These are phyloP conservation scores for Bubalus kerabau DNA, from an alignment of 2,113 vertebrate species.

Conservation along the genomic window DNA sequence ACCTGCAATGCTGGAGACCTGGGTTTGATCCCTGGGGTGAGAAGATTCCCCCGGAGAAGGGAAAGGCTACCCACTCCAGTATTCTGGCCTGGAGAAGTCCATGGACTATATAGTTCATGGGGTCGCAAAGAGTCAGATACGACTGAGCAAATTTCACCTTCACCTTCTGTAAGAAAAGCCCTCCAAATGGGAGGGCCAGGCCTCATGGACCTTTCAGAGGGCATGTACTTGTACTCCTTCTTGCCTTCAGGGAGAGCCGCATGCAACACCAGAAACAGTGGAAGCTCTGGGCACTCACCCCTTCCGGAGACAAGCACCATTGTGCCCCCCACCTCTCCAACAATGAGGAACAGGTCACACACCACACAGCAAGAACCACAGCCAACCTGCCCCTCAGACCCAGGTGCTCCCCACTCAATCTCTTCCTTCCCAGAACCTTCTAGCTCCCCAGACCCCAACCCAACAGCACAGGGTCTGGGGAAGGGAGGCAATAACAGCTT, in stretches of 20 bases:
- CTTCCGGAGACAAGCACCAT: background rate
- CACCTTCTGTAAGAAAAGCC: background rate
- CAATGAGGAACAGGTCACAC: background rate
- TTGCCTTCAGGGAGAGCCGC: background rate
- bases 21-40: background rate
- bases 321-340: background rate
- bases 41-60: background rate
- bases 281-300: background rate
- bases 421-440: background rate
- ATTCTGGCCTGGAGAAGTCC: background rate
- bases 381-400: background rate
- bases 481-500: background rate
- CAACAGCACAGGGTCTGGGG: background rate
- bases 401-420: background rate
- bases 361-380: background rate
- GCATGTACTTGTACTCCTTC: background rate
- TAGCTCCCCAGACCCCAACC: no score
- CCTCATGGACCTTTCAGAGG: background rate
- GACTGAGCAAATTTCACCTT: background rate
- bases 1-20: background rate
- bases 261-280: background rate
- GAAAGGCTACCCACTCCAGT: background rate
- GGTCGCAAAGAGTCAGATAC: fast-evolving
- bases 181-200: background rate
- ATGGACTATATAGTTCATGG: background rate